These are phyloP conservation scores for Rhinichthys osculus DNA, from an alignment of 2,797 vertebrate species.

Conservation along the genomic window DNA sequence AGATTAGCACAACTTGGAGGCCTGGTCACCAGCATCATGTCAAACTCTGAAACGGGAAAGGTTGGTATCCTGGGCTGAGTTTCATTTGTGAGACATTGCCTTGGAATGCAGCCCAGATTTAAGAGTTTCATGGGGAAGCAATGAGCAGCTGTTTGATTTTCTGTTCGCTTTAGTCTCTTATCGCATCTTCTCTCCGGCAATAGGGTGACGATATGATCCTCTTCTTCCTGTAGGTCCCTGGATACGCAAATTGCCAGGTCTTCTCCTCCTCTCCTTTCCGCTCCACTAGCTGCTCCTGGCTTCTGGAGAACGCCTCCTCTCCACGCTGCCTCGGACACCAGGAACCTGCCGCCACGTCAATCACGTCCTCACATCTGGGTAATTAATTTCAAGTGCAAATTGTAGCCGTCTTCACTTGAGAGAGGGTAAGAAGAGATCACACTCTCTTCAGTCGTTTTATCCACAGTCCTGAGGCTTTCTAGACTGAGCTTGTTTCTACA, in stretches of 20 bases:
- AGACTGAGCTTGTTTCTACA: slow-evolving; percentile 65
- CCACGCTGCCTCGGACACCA: slow-evolving; percentile 59
- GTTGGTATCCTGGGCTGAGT: slow-evolving; percentile 4
- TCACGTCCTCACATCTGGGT: slow-evolving; percentile 85
- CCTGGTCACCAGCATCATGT: slow-evolving; percentile 5
- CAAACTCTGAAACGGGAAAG: slow-evolving; percentile 27
- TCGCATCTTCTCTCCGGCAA: slow-evolving; percentile 63
- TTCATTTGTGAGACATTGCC: neutral
- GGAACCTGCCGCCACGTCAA: slow-evolving; percentile 77
- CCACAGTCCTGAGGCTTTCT: slow-evolving; percentile 59
- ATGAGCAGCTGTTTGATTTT: slow-evolving; percentile 68
- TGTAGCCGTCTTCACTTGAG: neutral
- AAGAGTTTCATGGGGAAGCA: slow-evolving; percentile 64
- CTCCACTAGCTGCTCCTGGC: slow-evolving; percentile 42
- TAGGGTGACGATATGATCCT: slow-evolving; percentile 63
- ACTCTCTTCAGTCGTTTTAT: slow-evolving; percentile 48
- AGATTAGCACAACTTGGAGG: slow-evolving; percentile 35
- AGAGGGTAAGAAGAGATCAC: slow-evolving; percentile 11
- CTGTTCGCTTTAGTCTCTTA: slow-evolving; percentile 61
- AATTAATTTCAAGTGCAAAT: slow-evolving; percentile 61
- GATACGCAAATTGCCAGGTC: slow-evolving; percentile 55
- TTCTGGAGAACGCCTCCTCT: slow-evolving; percentile 50
- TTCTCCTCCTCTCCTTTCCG: slow-evolving; percentile 22
- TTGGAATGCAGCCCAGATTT: slow-evolving; percentile 61
- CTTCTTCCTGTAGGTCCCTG: slow-evolving; percentile 68